Evolutionary conservation across 2,797 vertebrate genomes (phyloP).

Genomic region (Knipowitschia caucasica): DNA sequence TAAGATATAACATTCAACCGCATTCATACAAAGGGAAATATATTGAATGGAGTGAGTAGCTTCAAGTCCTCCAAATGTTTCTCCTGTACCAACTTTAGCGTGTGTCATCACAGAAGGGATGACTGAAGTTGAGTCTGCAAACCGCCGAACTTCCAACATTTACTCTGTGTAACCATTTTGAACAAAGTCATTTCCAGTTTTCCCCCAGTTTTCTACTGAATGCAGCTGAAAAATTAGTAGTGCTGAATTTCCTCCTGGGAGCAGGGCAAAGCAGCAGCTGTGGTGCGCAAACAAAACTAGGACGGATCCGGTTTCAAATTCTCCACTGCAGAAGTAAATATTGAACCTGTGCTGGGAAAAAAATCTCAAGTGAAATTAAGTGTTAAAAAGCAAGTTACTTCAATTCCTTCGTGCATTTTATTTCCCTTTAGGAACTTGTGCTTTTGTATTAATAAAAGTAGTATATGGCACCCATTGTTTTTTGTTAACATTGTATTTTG

Average conservation of each 20-base stretch:
- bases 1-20: too few species aligned
- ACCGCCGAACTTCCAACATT: constrained; percentile 9
- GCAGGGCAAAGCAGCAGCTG: constrained; percentile 31
- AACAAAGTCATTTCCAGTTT: constrained; percentile 34
- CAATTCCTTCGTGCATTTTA: too few species aligned
- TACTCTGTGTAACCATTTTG: constrained; percentile 24
- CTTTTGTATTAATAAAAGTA: too few species aligned
- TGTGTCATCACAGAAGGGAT: background rate
- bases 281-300: constrained; percentile 42
- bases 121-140: background rate
- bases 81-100: background rate
- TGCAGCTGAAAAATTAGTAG: constrained; percentile 41
- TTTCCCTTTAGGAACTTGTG: too few species aligned
- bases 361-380: background rate
- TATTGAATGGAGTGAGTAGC: background rate
- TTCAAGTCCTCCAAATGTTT: background rate
- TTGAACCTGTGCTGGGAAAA: constrained; percentile 15
- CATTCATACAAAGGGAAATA: too few species aligned
- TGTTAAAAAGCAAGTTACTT: background rate
- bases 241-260: constrained; percentile 49
- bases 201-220: constrained; percentile 17
- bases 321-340: constrained; percentile 29
- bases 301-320: constrained; percentile 37
- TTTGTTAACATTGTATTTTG: too few species aligned
- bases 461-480: too few species aligned